Evolutionary conservation across 2,113 vertebrate species (phyloP).

Genomic region (Ibidorhyncha struthersii): DNA sequence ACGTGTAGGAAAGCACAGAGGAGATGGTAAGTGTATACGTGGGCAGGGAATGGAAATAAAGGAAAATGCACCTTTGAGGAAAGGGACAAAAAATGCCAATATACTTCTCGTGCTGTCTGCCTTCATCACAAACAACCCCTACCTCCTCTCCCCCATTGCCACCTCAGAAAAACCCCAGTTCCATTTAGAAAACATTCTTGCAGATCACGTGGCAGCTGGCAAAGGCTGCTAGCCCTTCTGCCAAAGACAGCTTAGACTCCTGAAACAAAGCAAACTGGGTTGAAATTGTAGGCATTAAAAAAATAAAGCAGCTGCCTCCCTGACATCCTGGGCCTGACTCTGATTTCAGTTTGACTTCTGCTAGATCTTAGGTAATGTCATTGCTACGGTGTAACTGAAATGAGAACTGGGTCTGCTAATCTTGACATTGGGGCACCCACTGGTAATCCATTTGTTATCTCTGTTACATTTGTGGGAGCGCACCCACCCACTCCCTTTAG

Average conservation of each 20-base stretch:
- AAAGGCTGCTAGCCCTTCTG: not conserved
- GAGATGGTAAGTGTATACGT: not conserved
- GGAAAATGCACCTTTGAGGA: not conserved
- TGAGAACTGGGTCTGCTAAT: not conserved
- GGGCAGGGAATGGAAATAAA: not conserved
- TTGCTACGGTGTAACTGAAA: not conserved
- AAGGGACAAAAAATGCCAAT: not conserved
- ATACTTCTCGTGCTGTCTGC: not conserved
- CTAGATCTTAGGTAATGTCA: not conserved
- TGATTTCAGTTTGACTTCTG: conserved; percentile 48
- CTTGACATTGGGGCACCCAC: not conserved
- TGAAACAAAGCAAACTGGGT: conserved; percentile 35
- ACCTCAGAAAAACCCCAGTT: not conserved
- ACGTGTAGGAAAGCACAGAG: not conserved
- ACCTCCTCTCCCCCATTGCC: not conserved
- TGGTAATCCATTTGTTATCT: conserved; percentile 17
- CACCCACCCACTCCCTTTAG: not conserved
- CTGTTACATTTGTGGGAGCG: conserved; percentile 2
- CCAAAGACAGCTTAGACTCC: not conserved
- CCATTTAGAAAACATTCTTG: not conserved
- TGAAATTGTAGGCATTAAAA: conserved; percentile 49
- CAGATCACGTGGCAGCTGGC: conserved; percentile 3
- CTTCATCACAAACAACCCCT: not conserved
- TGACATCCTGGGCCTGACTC: not conserved
- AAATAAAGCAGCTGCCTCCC: conserved; percentile 42